phyloP scores from a whole-genome alignment of 2,113 vertebrate genomes.

The Hyaena hyaena region DNA sequence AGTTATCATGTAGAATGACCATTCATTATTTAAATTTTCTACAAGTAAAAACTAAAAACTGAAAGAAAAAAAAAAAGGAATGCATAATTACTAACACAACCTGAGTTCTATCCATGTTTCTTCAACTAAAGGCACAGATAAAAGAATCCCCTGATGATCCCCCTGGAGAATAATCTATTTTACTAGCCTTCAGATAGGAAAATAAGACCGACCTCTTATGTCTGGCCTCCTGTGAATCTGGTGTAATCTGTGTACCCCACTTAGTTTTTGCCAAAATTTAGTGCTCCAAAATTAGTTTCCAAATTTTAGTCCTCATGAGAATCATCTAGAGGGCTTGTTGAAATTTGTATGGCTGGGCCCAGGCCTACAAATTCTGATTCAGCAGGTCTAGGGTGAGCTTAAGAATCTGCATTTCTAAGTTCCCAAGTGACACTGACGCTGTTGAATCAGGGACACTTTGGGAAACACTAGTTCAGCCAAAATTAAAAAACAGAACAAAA shows the following conservation, averaged over 20 bases:
- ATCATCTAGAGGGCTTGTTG: background rate
- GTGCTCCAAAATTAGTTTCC: background rate
- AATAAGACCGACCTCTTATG: background rate
- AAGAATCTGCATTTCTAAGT: background rate
- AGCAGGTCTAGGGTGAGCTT: background rate
- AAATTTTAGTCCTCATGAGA: background rate
- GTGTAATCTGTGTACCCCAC: background rate
- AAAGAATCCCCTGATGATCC: background rate
- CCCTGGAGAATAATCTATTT: background rate
- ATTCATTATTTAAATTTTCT: background rate
- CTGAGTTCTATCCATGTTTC: background rate
- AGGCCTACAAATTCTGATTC: background rate
- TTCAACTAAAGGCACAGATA: conserved; percentile 5
- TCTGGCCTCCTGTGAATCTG: background rate
- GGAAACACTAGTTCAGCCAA: background rate
- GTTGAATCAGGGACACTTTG: background rate
- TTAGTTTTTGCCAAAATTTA: background rate
- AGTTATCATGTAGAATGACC: background rate
- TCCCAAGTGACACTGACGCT: background rate
- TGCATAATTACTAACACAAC: background rate
- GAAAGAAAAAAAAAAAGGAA: background rate
- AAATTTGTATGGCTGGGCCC: background rate
- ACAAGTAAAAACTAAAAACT: background rate
- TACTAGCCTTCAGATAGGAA: background rate
- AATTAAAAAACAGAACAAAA: conserved; percentile 11